Evolutionary conservation across 2,797 vertebrate genomes (phyloP), one percentile per base, ranked within the genome.

Genomic region (Anableps anableps): DNA sequence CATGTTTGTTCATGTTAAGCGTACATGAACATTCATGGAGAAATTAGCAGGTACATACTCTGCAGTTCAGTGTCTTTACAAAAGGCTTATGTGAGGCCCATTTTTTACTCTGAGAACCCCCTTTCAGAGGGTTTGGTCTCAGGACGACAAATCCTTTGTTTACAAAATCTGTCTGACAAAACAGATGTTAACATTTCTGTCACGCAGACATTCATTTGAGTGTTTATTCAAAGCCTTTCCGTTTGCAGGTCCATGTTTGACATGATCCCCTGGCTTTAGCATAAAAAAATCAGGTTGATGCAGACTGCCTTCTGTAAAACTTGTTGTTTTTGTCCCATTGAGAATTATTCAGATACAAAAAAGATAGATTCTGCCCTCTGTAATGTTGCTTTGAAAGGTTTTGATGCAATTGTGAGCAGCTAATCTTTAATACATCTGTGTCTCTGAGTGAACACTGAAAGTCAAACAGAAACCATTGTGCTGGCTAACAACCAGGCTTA

Each of bases 121-220:
- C 26, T 71, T 64, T 81, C 73, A 3, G 74, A 13, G 83, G 47
- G 78, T 88, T 93, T 84, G 83, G 80, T 93, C 87, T 91, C 86
- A 87, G 86, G 80, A 72, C 48, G 72, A 90, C 82, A 87, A 90
- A 82, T 83, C 89, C 86, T 92, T 92, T 92, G 91, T 93, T 88
- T 87, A 83, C 86, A 72, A 83, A 91, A 90, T 89, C 86, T 50
- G n/a, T 80, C 81, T 26, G 66, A 89, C 86, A 88, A 91, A 92
- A 88, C 85, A 85, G 79, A 88, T 62, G 86, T 90, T 91, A 85
- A 83, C 83, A 88, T 85, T 86, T 90, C 86, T 88, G 89, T 90
- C 86, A 91, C 64, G 88, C 81, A 93, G 86, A 85, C 88, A 75
- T 89, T 90, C 78, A 90, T 45, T 58, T 38, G 72, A 76, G 53